Base-by-base conservation (phyloP, 1,140 invertebrate species). In the Euwallacea fornicatus region DNA sequence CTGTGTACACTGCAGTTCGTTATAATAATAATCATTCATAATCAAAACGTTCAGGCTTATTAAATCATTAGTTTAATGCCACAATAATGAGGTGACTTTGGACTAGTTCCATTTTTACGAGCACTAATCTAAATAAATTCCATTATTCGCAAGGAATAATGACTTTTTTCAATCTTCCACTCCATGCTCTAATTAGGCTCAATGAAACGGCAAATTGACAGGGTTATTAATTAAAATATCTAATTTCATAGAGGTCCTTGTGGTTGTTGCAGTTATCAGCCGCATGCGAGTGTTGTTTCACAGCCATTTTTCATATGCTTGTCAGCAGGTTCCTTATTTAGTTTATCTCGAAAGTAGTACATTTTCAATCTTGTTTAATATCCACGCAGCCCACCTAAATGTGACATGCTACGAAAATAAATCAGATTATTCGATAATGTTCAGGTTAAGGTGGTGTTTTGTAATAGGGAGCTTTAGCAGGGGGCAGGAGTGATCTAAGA, bases 311-410 rank as follows among this genome's bases (percentile, higher is more conserved):
- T 56, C 54, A 56, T 56, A 50, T 50, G 46, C 46, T 15, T 56
- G 54, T 56, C 54, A 56, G 16, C 54, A 56, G 15, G 54, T 56
- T 56, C 16, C 54, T n/a, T 56, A 56, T 56, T 56, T 13, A 16
- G 54, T 16, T 56, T 56, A 56, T 56, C 54, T 56, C 16, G 46
- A 50, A 50, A 50, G 46, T 50, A 13, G 46, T 13, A 50, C 46
- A 50, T 50, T 50, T 56, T 15, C 16, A n/a, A 15, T 56, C 54
- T 11, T 8, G 10, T 11, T 56, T 56, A 10, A 56, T 56, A 13
- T 56, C 16, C 54, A 56, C 54, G 16, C 54, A 13, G 16, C 54
- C 54, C 16, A 56, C 54, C 54, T 56, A 8, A 13, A 21, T 56
- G 11, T 21, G 15, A 15, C 54, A 16, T 21, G 54, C 16, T n/a